Conservation (phyloP, 2,888 invertebrate species). For the Panopea generosa region DNA sequence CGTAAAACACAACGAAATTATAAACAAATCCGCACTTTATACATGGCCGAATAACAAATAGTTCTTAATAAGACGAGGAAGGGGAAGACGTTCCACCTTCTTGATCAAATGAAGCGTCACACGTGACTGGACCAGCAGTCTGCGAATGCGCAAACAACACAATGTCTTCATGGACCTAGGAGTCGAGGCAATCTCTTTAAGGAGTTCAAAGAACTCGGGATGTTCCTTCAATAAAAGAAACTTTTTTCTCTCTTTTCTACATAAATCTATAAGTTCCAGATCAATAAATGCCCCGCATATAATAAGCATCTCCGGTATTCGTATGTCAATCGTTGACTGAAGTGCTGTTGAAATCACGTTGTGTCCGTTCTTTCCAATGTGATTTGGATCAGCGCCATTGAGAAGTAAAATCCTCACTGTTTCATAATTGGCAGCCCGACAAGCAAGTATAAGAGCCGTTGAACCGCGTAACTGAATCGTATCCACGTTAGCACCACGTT, state of each 20-base stretch:
- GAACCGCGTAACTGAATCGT: conserved; percentile 75
- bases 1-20: no score
- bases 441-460: conserved; percentile 74
- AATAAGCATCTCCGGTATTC: conserved; percentile 71
- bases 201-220: conserved; percentile 63
- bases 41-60: conserved; percentile 72
- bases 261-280: conserved; percentile 65
- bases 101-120: conserved; percentile 65
- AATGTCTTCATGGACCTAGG: conserved; percentile 68
- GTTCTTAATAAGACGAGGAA: conserved; percentile 73
- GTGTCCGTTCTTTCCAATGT: conserved; percentile 74
- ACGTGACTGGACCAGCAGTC: conserved; percentile 58
- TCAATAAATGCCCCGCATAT: conserved; percentile 72
- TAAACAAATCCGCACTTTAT: no score
- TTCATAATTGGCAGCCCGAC: conserved; percentile 67
- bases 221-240: conserved; percentile 61
- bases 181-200: conserved; percentile 62
- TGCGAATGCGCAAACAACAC: conserved; percentile 69
- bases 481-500: conserved; percentile 74
- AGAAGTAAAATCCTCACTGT: conserved; percentile 71
- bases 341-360: conserved; percentile 75
- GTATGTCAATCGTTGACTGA: conserved; percentile 63
- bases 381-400: conserved; percentile 79
- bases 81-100: conserved; percentile 71
- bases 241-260: conserved; percentile 68